These are phyloP conservation scores for Parazoanthus darwini DNA, from an alignment of 92 coral and sea anemone genomes.

Conservation along the genomic window DNA sequence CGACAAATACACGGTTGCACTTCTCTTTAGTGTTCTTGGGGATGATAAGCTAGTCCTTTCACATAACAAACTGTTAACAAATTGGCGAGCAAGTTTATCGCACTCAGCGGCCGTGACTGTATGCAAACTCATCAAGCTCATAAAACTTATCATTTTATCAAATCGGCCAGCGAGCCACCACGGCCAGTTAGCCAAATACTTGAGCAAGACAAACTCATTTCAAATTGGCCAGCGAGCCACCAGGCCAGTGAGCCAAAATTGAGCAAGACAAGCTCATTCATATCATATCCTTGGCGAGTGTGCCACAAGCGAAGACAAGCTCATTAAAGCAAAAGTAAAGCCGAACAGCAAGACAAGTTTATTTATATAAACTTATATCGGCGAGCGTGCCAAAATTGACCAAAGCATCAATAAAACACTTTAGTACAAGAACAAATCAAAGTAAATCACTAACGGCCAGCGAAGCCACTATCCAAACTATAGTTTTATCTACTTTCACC, in stretches of 20 bases:
- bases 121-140: constrained; percentile 8
- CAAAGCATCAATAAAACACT: too few relatives aligned
- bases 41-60: constrained; percentile 8
- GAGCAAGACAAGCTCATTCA: constrained; percentile 8
- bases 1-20: constrained; percentile 9
- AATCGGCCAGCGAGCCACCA: constrained; percentile 11
- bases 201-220: constrained; percentile 13
- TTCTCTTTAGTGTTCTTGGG: constrained; percentile 8
- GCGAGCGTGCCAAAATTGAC: too few relatives aligned
- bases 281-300: constrained; percentile 8
- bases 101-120: constrained; percentile 8
- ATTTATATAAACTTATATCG: neutral
- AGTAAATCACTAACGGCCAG: too few relatives aligned
- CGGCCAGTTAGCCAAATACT: constrained; percentile 16
- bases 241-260: constrained; percentile 9
- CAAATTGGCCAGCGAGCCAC: constrained; percentile 21
- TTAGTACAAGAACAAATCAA: too few relatives aligned
- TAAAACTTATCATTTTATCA: constrained; percentile 4
- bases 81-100: constrained; percentile 8
- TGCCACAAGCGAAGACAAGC: constrained; percentile 5
- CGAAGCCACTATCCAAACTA: too few relatives aligned
- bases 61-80: constrained; percentile 5
- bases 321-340: constrained; percentile 1
- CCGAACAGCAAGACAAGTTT: neutral
- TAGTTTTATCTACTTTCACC: too few relatives aligned